Base-by-base conservation (phyloP, 2,888 invertebrate species). In the Tachystola acroxantha region DNA sequence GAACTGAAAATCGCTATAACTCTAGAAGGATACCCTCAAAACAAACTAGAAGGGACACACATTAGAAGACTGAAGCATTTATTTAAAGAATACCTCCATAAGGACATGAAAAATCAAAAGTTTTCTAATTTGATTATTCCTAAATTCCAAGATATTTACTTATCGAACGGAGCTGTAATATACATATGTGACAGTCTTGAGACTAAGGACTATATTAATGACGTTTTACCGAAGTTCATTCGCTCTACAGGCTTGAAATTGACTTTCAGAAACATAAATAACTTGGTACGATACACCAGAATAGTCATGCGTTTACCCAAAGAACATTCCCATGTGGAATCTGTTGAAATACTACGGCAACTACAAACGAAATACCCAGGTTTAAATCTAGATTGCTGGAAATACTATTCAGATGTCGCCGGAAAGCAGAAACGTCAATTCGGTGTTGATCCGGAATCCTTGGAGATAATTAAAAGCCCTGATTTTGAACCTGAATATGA, bases 181-280 rank as follows among this genome's bases (percentile, higher is more conserved):
- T 85, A 84, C 39, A 66, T 85, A 13, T 84, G 84, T 63, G 82
- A 85, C 49, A 79, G 81, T 59, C 53, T 85, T 32, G 84, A 85
- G 53, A 81, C 81, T 2, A 84, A 72, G 44, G 81, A 84, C 30
- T 85, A 85, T 46, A 53, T 85, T 7, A 64, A 57, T 0, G 81
- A 81, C 36, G 50, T 80, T 7, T 43, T 85, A 11, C 75, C 81
- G 0, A 84, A 79, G 42, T 77, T 84, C 14, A 62, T 79, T 3
- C 71, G 72, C 24, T 74, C 79, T 0, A 84, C 82, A 1, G 76
- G 81, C 0, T 48, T 84, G 12, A 81, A 78, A 48, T 47, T 85
- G 3, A 61, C 57, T 0, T 80, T 84, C 53, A 71, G 69, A 37
- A 72, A 81, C 42, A 62, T 84, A 1, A 74, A 67, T 27, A 59